Conservation (phyloP, 2,888 invertebrate genomes). For the Eupithecia pulchellata region DNA sequence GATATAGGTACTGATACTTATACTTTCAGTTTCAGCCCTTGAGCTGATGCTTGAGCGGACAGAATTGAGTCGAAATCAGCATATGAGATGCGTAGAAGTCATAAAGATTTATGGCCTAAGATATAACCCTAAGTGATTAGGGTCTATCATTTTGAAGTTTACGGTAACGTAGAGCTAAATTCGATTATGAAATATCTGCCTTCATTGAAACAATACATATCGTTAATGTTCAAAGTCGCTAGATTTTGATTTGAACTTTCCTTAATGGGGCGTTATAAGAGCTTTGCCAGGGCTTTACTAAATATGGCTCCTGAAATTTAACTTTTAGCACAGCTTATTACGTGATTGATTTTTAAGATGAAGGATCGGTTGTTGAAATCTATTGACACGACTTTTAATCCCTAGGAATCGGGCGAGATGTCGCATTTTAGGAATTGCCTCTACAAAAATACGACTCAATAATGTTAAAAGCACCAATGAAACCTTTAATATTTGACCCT, state of each 20-base stretch:
- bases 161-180: conserved; percentile 15
- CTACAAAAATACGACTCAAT: conserved; percentile 6
- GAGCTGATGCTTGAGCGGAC: conserved; percentile 7
- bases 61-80: conserved; percentile 28
- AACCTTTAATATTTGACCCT: conserved; percentile 41
- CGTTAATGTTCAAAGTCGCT: neutral
- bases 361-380: neutral
- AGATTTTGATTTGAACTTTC: neutral
- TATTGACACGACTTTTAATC: neutral
- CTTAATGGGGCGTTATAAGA: neutral
- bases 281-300: neutral
- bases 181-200: conserved; percentile 14
- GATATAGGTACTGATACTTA: neutral
- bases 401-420: neutral
- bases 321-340: neutral
- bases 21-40: neutral
- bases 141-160: conserved; percentile 28
- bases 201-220: conserved; percentile 7
- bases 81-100: conserved; percentile 37
- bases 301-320: neutral
- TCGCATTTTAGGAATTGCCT: neutral
- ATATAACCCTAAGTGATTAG: conserved; percentile 41
- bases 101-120: conserved; percentile 39
- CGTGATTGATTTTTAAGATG: neutral
- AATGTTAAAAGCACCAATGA: conserved; percentile 12